These are phyloP conservation scores for Leucophenga maculata DNA, from an alignment of 2,888 invertebrate genomes.

Conservation along the genomic window DNA sequence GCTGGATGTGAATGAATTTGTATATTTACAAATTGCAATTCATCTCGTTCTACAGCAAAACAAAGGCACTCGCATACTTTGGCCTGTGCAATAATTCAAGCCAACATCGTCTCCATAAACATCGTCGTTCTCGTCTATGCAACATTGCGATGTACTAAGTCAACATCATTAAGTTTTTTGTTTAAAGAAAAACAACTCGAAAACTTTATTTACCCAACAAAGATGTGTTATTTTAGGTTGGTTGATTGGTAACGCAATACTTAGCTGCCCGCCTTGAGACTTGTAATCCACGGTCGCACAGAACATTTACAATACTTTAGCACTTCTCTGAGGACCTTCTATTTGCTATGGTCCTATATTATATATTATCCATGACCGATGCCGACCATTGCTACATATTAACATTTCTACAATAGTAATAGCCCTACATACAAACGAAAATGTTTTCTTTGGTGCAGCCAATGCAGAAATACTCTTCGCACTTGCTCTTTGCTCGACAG, in stretches of 20 bases:
- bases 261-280: background rate
- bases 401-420: too few relatives aligned
- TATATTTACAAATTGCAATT: slow-evolving; percentile 56
- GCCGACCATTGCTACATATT: too few relatives aligned
- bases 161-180: slow-evolving; percentile 66
- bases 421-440: too few relatives aligned
- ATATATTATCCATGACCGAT: too few relatives aligned
- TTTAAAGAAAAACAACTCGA: slow-evolving; percentile 66
- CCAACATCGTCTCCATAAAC: background rate
- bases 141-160: slow-evolving; percentile 55
- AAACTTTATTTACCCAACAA: slow-evolving; percentile 53
- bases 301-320: too few relatives aligned
- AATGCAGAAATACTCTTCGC: too few relatives aligned
- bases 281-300: too few relatives aligned
- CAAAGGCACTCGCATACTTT: background rate
- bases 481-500: too few relatives aligned
- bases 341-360: too few relatives aligned
- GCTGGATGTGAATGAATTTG: slow-evolving; percentile 57
- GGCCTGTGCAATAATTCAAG: slow-evolving; percentile 10
- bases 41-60: slow-evolving; percentile 47
- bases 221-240: slow-evolving; percentile 57
- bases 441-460: too few relatives aligned
- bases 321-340: too few relatives aligned
- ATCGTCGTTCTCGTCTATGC: background rate
- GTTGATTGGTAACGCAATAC: slow-evolving; percentile 30